Base-by-base conservation (phyloP, 2,113 vertebrate species). In the Forbesichthys agassizii region DNA sequence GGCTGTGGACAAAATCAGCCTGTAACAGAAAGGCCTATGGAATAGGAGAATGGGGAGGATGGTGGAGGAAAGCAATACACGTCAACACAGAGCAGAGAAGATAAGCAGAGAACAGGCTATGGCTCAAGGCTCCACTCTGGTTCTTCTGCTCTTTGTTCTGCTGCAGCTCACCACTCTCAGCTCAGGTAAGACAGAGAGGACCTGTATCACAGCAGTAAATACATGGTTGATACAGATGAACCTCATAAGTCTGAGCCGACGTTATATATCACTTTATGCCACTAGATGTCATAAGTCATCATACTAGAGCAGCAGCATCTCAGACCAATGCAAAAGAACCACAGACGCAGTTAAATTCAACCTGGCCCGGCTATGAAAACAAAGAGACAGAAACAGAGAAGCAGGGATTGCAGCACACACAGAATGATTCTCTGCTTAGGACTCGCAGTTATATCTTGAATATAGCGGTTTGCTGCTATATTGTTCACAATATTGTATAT, bases 121-220 rank as follows among this genome's bases (percentile, higher is more conserved):
- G 71, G 63, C 2, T 16, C 68, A 46, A 48, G 14, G 66, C 14
- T 64, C 33, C 62, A 27, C 5, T 5, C 1, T 73, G 5, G 80
- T 3, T 51, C 58, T 80, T 57, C 71, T 86, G 67, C 36, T 86
- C 33, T 47, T 88, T 75, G 68, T 47, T 48, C 14, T 87, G 33
- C 68, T 88, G 46, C 75, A 74, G 4, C 27, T 74, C 49, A 12
- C 4, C n/a, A 47, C 66, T 33, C 74, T 64, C 12, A 42, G 83
- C 61, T 75, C 77, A 77, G 89, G 88, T 91, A 71, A 71, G 48
- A 11, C 12, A 61, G 16, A 18, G 8, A 16, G 6, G 20, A 52
- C 54, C 36, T 6, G 4, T 42, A 42, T 42, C 36, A 42, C 7
- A 42, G 4, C 7, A 8, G 36, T 42, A 42, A 42, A 6, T 42